A percentile compares a stretch with the other conserved stretches of the same genome.
These are phyloP conservation scores for Rhynchomys soricoides DNA, from an alignment of 2,113 vertebrate genomes.

Conservation along the genomic window DNA sequence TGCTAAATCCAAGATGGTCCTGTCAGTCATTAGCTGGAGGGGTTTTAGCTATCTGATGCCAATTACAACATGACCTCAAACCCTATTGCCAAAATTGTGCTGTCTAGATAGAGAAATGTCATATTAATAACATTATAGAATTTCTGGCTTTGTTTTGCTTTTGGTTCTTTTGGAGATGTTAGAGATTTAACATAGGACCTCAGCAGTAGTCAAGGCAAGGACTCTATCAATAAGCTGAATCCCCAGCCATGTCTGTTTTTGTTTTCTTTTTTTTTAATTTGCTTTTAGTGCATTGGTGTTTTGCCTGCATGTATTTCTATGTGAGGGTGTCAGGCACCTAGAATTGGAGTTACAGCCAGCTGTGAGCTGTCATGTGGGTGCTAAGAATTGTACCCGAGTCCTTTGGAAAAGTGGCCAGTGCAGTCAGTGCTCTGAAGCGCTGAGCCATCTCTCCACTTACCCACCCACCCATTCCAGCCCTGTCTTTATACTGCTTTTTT, in stretches of 20 bases:
- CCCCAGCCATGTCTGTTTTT: neutral
- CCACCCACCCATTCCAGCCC: no score
- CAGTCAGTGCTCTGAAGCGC: no score
- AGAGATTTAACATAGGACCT: neutral
- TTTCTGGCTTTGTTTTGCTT: neutral
- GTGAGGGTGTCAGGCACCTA: no score
- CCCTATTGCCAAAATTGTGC: neutral
- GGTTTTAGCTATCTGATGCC: neutral
- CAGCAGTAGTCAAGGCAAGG: neutral
- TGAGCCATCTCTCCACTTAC: no score
- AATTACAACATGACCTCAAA: neutral
- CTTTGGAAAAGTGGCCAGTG: no score
- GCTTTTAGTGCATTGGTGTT: no score
- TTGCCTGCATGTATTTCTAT: no score
- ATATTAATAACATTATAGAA: neutral
- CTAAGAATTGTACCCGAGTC: no score
- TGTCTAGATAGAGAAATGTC: neutral
- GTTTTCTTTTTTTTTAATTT: no score
- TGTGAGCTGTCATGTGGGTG: no score
- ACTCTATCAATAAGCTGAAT: neutral
- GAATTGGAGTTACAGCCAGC: no score
- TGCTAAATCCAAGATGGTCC: neutral
- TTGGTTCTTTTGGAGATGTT: neutral
- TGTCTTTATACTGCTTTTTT: neutral
- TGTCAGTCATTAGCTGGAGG: neutral